Conservation (phyloP, 2,797 vertebrate genomes). For the Falco cherrug region DNA sequence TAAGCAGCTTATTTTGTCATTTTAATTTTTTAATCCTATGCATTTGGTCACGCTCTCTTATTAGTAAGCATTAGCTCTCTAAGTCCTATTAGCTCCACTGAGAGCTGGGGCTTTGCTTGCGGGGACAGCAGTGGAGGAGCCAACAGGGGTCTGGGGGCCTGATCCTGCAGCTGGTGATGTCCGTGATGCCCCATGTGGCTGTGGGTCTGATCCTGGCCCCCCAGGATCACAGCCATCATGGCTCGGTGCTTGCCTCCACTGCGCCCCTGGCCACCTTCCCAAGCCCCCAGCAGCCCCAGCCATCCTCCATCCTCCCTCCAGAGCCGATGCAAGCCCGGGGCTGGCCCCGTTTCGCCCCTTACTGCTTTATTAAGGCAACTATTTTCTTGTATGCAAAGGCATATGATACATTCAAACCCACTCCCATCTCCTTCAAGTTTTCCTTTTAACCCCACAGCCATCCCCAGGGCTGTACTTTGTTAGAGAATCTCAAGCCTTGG, state of each 20-base stretch:
- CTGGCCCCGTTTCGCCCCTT: not conserved
- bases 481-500: not conserved
- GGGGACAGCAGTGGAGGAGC: not conserved
- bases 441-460: not conserved
- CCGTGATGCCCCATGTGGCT: fast-evolving
- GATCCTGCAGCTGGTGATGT: not conserved
- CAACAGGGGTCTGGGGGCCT: not conserved
- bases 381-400: not conserved
- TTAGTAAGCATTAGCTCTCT: slow-evolving; percentile 70
- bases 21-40: slow-evolving; percentile 62
- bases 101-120: not conserved
- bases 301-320: not conserved
- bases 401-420: not conserved
- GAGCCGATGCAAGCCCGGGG: not conserved
- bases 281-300: not conserved
- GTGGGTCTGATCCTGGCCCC: not conserved
- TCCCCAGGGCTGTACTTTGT: not conserved
- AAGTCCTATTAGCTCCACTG: slow-evolving; percentile 47
- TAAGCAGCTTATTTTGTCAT: slow-evolving; percentile 66
- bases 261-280: not conserved
- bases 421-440: not conserved
- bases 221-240: fast-evolving
- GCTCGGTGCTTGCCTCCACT: not conserved
- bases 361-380: not conserved
- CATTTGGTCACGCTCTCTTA: not conserved